phyloP scores from a whole-genome alignment of 1,140 invertebrate species.

The Mercenaria mercenaria region DNA sequence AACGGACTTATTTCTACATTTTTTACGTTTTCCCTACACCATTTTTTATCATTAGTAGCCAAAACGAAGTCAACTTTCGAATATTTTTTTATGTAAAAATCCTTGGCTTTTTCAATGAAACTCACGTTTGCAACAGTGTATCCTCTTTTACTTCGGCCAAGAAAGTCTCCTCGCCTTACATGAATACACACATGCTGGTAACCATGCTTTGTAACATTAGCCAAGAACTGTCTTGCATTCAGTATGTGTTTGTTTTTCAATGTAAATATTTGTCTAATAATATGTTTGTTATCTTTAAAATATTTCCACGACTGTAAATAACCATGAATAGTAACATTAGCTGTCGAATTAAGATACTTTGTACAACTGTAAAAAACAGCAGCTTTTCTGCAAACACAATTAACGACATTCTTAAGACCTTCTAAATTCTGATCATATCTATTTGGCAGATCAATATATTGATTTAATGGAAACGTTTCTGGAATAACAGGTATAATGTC shows the following conservation, averaged over 20 bases:
- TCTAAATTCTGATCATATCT: neutral
- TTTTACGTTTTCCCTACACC: conserved; percentile 56
- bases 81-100: conserved; percentile 46
- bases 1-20: conserved; percentile 60
- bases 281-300: neutral
- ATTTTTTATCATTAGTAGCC: conserved; percentile 68
- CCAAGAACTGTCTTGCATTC: neutral
- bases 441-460: neutral
- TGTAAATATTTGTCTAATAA: neutral
- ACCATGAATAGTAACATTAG: neutral
- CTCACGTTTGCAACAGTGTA: conserved; percentile 2
- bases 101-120: conserved; percentile 61
- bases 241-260: neutral
- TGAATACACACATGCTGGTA: neutral
- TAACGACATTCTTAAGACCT: neutral
- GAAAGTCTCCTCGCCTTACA: neutral
- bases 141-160: neutral
- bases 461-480: neutral
- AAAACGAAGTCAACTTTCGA: conserved; percentile 68
- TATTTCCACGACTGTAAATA: conserved; percentile 37
- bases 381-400: neutral
- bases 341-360: neutral
- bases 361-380: neutral
- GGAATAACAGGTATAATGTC: neutral
- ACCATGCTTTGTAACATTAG: neutral